phyloP scores from a whole-genome alignment of 1,140 invertebrate species.

The Acromyrmex heyeri region DNA sequence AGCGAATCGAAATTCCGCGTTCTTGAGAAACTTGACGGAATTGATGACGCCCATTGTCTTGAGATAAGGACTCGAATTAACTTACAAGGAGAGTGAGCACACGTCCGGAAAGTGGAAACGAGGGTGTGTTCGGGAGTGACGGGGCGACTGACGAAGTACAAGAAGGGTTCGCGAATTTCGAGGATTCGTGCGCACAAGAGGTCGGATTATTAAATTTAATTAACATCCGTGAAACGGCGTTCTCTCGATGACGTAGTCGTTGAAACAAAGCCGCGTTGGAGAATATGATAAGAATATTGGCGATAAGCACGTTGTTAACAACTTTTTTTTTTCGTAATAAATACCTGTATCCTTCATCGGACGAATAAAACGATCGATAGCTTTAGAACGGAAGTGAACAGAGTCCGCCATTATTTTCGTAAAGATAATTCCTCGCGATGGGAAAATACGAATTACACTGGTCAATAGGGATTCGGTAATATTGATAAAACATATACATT shows the following conservation, averaged over 20 bases:
- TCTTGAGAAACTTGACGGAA: constrained; percentile 53
- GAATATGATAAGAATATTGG: constrained; percentile 25
- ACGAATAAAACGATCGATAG: neutral
- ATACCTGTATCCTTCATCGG: neutral
- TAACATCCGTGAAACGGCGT: constrained; percentile 36
- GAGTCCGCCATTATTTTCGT: neutral
- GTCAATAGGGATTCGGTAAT: neutral
- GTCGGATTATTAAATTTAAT: constrained; percentile 62
- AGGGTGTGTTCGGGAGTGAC: neutral
- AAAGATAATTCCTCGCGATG: neutral
- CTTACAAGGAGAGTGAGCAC: constrained; percentile 36
- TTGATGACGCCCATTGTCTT: constrained; percentile 51
- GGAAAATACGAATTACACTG: neutral
- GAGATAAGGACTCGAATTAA: constrained; percentile 51
- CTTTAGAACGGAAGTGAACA: neutral
- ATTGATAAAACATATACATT: no score
- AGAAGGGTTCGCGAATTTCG: constrained; percentile 49
- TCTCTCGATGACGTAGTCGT: neutral
- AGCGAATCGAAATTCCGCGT: constrained; percentile 43
- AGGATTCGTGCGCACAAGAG: constrained; percentile 47
- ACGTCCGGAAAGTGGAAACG: constrained; percentile 34
- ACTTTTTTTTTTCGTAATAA: neutral
- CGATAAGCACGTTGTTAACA: neutral
- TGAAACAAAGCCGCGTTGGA: constrained; percentile 23
- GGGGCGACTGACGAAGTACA: neutral